Base-by-base conservation (phyloP, 1,140 invertebrate species). In the Drosophila orena region DNA sequence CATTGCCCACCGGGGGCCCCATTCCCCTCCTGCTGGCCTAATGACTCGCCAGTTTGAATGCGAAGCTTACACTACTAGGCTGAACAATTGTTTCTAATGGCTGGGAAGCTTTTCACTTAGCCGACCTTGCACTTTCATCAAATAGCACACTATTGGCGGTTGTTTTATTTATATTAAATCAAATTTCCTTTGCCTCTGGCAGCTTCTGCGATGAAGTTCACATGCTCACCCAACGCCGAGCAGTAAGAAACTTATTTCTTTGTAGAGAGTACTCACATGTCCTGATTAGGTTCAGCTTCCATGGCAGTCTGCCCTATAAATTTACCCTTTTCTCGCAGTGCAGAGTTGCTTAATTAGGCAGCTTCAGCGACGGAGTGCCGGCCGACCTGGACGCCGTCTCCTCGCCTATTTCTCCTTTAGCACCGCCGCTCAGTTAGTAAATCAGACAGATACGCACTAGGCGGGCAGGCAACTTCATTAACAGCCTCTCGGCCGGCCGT, bases 11-110 rank as follows among this genome's bases (percentile, higher is more conserved):
- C 57, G 40, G 38, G 15, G 7, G 17, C 34, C 37, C 20, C 35
- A 60, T 49, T 44, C 34, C 52, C 43, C 42, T 20, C 69, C 65
- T 58, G 62, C 79, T 76, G 70, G 55, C 71, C 56, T 89, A 88
- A 88, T 88, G 84, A 90, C 84, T 89, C 58, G 84, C 77, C 76
- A 88, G 72, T 89, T 88, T 84, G 68, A 75, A 80, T 89, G 72
- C 76, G 75, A 74, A 84, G 79, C 64, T 74, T 77, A 64, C 64
- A 66, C 59, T 65, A 66, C 59, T 65, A 10, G 20, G 12, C 14
- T 2, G 30, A 64, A 55, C 49, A 43, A 35, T 8, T 37, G 3
- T 11, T 17, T 46, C 57, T 61, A 42, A 58, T 37, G 54, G 3
- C 14, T 1, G 30, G 38, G 22, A 27, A n/a, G 1, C 14, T 27